Evolutionary conservation across 2,888 invertebrate genomes (phyloP), one percentile per base, ranked within the genome.

Genomic region (Tiliacea citrago): DNA sequence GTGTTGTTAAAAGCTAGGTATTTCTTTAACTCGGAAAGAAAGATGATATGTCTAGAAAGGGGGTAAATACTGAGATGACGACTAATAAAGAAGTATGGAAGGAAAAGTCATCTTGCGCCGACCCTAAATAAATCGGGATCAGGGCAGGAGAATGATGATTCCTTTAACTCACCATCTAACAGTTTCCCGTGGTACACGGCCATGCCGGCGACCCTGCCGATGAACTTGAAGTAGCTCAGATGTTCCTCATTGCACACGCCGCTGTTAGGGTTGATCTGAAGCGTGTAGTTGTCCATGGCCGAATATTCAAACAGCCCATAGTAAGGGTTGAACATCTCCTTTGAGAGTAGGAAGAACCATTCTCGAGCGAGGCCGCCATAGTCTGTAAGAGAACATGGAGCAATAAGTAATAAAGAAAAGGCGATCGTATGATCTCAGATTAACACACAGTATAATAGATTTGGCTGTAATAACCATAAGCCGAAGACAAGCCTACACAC

Each of bases 301-400:
- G 99, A 99, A 97, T 99, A 99, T 96, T 99, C 99, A 97, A 99
- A 99, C 72, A 99, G 97, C 0, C 99, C 99, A 96, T 99, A 99
- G 95, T 99, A 99, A 0, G 99, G 99, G 97, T 99, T 99, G 96
- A 99, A 99, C 99, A 99, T 99, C 97, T 99, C 99, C 95, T 99
- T 99, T 1, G 99, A 99, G 18, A 99, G 97, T 45, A 99, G 97
- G 97, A 99, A 99, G 97, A 99, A 99, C 99, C 99, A 99, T 96
- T 99, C 99, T 79, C 99, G 97, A 0, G 99, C 99, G 70, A 99
- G 97, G 24, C 99, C 99, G 73, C 99, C 99, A 95, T 99, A 99
- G 96, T 99, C 99, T 96, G 72, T 0, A 77, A 70, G 6, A 60
- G 0, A n/a, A 9, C n/a, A n/a, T 35, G n/a, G 35, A 66, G 35